Conservation (phyloP, 2,113 vertebrate genomes). For the Sylvia atricapilla region DNA sequence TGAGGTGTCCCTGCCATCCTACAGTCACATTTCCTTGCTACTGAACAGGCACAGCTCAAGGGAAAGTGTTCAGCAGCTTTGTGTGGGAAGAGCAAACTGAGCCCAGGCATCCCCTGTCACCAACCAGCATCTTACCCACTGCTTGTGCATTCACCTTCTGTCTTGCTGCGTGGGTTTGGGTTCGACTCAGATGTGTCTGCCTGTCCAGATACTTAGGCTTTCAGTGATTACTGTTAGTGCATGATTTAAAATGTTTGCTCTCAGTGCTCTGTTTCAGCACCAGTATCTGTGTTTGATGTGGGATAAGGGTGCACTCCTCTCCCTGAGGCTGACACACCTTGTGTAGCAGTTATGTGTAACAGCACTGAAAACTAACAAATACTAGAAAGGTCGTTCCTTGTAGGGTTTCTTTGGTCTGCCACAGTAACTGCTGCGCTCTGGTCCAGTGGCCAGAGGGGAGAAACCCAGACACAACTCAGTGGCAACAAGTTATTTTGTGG, state of each 20-base stretch:
- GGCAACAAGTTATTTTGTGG: neutral
- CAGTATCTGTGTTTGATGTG: neutral
- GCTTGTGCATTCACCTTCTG: neutral
- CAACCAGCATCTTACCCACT: neutral
- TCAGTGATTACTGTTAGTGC: neutral
- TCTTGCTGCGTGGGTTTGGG: neutral
- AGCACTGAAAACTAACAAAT: neutral
- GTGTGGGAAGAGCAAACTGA: neutral
- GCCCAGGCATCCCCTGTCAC: neutral
- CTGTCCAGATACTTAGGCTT: neutral
- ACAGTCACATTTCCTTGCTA: neutral
- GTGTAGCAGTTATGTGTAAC: rapidly evolving
- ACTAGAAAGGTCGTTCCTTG: neutral
- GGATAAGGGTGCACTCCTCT: neutral
- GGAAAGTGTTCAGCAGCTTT: neutral
- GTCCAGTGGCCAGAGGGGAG: neutral
- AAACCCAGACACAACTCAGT: neutral
- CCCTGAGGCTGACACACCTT: rapidly evolving
- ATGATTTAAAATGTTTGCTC: neutral
- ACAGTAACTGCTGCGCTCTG: neutral
- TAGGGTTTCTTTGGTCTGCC: neutral
- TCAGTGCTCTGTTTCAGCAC: neutral
- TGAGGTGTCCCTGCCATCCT: neutral
- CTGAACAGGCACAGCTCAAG: neutral
- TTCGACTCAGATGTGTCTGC: neutral